Evolutionary conservation across 2,113 vertebrate species (phyloP), one percentile per base, ranked within the genome.

Genomic region (Pseudopipra pipra): DNA sequence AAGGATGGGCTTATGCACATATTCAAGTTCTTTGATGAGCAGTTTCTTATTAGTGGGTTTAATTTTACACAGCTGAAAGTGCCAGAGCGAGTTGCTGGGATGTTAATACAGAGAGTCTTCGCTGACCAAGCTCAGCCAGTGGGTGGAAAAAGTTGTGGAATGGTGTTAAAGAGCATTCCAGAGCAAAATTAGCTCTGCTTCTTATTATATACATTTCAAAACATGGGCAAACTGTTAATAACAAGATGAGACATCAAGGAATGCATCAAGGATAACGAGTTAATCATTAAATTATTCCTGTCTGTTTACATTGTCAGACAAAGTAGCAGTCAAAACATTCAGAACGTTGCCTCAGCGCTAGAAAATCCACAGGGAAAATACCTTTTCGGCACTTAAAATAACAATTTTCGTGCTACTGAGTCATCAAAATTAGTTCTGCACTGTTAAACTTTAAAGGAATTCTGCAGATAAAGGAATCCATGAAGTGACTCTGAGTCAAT

Each of bases 391-490:
- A 90, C 89, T 97, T 97, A 96, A 97, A 96, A 94, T 91, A 96
- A 92, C 85, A 91, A 84, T 92, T 91, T 96, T 94, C 2, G 2
- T 87, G 93, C 95, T 97, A 89, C 86, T 93, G 97, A 97, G 92
- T 96, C 96, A 97, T 82, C 92, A 93, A 73, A 95, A 97, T 97
- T 96, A 97, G 94, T 97, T 97, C 96, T 97, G 94, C 96, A 52
- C 93, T 95, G 95, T 96, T 97, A 95, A 96, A 89, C 93, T 94
- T 90, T 88, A 96, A 97, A 97, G 90, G 63, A 95, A 93, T 96
- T 88, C 67, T 87, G 89, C 85, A 95, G 95, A 86, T 95, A 92
- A 89, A 93, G 74, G 88, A 89, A 49, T 92, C 85, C 75, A 80
- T 51, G 74, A 93, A 97, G 85, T 33, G 68, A 74, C 59, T 90